Percentiles rank a stretch among this genome's conserved stretches.
These are phyloP conservation scores for Drosophila mayaguana DNA, from an alignment of 2,888 invertebrate species.

Conservation along the genomic window DNA sequence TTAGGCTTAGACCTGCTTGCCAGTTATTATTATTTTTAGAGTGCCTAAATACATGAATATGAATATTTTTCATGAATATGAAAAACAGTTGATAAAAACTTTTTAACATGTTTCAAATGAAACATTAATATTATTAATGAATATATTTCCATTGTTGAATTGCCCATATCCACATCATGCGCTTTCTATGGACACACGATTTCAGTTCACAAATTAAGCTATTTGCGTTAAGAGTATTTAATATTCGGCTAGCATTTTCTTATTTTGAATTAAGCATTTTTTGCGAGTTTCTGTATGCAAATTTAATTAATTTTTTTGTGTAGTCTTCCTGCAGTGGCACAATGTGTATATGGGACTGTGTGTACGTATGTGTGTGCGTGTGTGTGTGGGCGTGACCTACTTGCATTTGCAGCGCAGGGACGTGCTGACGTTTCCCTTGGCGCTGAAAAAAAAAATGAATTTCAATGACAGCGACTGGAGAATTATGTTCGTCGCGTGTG, in stretches of 20 bases:
- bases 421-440: conserved; percentile 14
- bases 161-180: too few relatives aligned
- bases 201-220: too few relatives aligned
- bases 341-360: conserved; percentile 11
- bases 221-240: not conserved
- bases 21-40: too few relatives aligned
- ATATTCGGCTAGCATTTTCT: not conserved
- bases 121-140: too few relatives aligned
- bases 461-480: conserved; percentile 37
- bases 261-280: conserved; percentile 1
- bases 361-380: not conserved
- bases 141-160: too few relatives aligned
- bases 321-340: conserved; percentile 1
- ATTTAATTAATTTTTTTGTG: conserved; percentile 52
- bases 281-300: conserved; percentile 45
- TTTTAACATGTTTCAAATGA: too few relatives aligned
- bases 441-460: conserved; percentile 27
- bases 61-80: too few relatives aligned
- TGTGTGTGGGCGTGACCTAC: conserved; percentile 40
- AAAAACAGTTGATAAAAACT: too few relatives aligned
- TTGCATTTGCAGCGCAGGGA: conserved; percentile 38
- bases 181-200: too few relatives aligned
- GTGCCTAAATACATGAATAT: too few relatives aligned
- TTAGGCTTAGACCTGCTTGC: too few relatives aligned
- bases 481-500: conserved; percentile 6